A percentile compares a stretch with the other conserved stretches of the same genome.
Conservation (phyloP, 2,888 invertebrate species). For the Drosophila anceps region DNA sequence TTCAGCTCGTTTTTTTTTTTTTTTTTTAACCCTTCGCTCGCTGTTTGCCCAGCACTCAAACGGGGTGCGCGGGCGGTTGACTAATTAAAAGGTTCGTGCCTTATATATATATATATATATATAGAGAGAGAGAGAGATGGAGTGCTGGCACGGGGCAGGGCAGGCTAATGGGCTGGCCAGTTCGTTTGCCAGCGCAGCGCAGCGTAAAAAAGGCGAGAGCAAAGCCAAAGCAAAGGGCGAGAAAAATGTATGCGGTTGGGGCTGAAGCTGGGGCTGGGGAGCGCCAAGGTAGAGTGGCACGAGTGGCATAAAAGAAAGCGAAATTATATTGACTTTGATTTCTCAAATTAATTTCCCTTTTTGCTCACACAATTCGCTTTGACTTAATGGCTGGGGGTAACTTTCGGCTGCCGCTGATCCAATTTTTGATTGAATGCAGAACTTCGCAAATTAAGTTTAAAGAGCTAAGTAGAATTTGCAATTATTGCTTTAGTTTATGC, state of each 20-base stretch:
- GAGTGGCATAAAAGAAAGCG: conserved; percentile 63
- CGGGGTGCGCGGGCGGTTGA: conserved; percentile 45
- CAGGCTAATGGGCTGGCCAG: conserved; percentile 14
- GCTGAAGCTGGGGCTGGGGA: neutral
- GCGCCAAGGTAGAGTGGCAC: neutral
- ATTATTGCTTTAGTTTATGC: neutral
- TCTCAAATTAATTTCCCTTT: conserved; percentile 64
- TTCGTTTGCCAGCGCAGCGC: conserved; percentile 41
- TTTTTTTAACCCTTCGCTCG: conserved; percentile 20
- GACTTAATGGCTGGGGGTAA: conserved; percentile 18
- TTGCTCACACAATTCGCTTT: conserved; percentile 20
- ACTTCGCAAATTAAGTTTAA: conserved; percentile 1
- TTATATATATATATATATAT: neutral
- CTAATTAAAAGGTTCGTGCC: conserved; percentile 66
- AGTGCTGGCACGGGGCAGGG: neutral
- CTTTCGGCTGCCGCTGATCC: neutral
- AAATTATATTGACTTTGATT: conserved; percentile 79
- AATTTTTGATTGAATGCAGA: conserved; percentile 1
- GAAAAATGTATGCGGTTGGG: conserved; percentile 14
- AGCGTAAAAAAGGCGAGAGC: conserved; percentile 28
- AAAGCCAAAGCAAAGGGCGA: conserved; percentile 9
- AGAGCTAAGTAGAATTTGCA: neutral
- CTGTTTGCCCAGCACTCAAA: conserved; percentile 70
- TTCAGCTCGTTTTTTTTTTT: conserved; percentile 27
- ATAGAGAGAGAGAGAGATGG: neutral